phyloP scores from a whole-genome alignment of 2,888 invertebrate species.

The Hypercompe scribonia region DNA sequence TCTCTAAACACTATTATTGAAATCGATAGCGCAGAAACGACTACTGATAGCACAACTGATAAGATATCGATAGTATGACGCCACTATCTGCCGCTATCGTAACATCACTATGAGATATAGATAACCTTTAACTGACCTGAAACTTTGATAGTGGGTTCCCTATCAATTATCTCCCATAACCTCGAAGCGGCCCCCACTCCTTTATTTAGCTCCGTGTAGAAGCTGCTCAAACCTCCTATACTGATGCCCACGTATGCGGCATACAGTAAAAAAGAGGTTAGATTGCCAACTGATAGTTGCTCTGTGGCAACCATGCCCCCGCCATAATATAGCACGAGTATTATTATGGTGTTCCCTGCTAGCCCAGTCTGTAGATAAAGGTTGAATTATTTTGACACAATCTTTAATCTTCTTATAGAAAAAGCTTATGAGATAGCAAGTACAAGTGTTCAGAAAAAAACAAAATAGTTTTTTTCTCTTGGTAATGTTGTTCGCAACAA shows the following conservation, averaged over 20 bases:
- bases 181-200: slow-evolving; percentile 96
- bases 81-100: not conserved
- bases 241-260: slow-evolving; percentile 97
- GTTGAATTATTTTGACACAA: not conserved
- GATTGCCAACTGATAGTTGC: slow-evolving; percentile 92
- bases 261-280: slow-evolving; percentile 97
- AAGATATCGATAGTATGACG: not conserved
- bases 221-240: slow-evolving; percentile 95
- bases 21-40: not conserved
- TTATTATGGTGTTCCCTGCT: slow-evolving; percentile 95
- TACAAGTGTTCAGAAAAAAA: not conserved
- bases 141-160: slow-evolving; percentile 91
- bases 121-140: slow-evolving; percentile 77
- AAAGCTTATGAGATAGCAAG: not conserved
- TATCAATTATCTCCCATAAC: slow-evolving; percentile 95
- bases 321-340: slow-evolving; percentile 96
- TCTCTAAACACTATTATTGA: not conserved
- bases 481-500: not conserved
- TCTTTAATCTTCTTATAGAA: not conserved
- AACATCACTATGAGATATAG: not conserved
- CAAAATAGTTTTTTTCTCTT: not conserved
- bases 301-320: slow-evolving; percentile 94
- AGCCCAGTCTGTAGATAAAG: slow-evolving; percentile 89
- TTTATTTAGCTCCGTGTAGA: slow-evolving; percentile 97
- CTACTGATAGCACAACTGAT: not conserved